A percentile compares a stretch with the other conserved stretches of the same genome.
These are phyloP conservation scores for Drosophila affinis DNA, from an alignment of 2,888 invertebrate genomes.

Conservation along the genomic window DNA sequence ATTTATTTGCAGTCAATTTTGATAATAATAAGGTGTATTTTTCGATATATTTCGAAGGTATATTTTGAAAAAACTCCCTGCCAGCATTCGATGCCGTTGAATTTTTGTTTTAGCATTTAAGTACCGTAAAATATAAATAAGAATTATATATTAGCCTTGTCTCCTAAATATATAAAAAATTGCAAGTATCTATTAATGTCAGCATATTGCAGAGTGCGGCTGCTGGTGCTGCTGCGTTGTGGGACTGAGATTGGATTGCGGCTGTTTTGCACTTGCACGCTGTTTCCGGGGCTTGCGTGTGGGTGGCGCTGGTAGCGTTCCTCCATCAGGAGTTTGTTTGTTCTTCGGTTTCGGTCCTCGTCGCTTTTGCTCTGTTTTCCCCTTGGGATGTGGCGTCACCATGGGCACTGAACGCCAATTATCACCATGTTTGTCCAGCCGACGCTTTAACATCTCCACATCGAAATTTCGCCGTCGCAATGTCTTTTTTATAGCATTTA, in stretches of 20 bases:
- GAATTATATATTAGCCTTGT: constrained; percentile 4
- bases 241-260: constrained; percentile 5
- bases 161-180: constrained; percentile 9
- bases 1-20: too few species aligned
- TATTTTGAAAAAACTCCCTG: constrained; percentile 4
- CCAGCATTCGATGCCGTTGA: constrained; percentile 29
- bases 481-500: constrained; percentile 81
- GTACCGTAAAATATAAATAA: constrained; percentile 48
- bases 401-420: constrained; percentile 82
- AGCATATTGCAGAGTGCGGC: constrained; percentile 7
- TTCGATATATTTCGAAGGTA: too few species aligned
- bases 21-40: too few species aligned
- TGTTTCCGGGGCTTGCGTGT: constrained; percentile 69
- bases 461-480: constrained; percentile 78
- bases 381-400: constrained; percentile 80
- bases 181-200: constrained; percentile 1
- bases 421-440: constrained; percentile 82
- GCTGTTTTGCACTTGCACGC: constrained; percentile 49
- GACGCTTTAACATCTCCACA: constrained; percentile 79
- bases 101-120: constrained; percentile 65
- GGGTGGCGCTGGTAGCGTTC: constrained; percentile 31
- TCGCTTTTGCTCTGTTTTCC: constrained; percentile 82
- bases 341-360: constrained; percentile 82
- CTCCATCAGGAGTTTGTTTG: constrained; percentile 23
- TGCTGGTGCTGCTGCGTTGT: constrained; percentile 6